Evolutionary conservation across 2,888 invertebrate species (phyloP).

Genomic region (Temnothorax rugatulus): DNA sequence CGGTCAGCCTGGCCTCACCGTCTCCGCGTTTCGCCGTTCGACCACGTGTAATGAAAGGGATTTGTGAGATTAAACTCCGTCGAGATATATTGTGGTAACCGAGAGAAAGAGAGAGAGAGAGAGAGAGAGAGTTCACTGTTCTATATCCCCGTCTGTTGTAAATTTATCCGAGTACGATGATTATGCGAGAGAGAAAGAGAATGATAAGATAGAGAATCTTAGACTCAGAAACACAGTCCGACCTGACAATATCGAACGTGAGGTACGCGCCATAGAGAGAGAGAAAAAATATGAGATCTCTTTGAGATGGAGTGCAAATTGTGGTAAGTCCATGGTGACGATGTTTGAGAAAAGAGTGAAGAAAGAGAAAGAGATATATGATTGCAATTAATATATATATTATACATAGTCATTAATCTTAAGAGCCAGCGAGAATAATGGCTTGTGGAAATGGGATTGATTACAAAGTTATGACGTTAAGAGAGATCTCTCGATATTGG

Average conservation of each 20-base stretch:
- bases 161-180: constrained; percentile 65
- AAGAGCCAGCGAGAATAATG: constrained; percentile 76
- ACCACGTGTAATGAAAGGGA: constrained; percentile 35
- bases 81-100: constrained; percentile 54
- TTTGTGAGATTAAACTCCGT: constrained; percentile 68
- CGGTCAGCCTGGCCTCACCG: constrained; percentile 57
- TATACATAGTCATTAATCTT: constrained; percentile 84
- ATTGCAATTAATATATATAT: constrained; percentile 44
- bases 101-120: constrained; percentile 13
- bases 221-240: constrained; percentile 73
- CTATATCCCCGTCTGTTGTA: constrained; percentile 72
- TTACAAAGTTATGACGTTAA: constrained; percentile 52
- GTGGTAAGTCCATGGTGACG: constrained; percentile 32
- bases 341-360: constrained; percentile 31
- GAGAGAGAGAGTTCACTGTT: constrained; percentile 54
- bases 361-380: constrained; percentile 17
- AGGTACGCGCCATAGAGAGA: constrained; percentile 73
- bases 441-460: constrained; percentile 65
- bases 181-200: constrained; percentile 32
- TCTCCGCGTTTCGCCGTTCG: constrained; percentile 51
- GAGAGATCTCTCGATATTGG: constrained; percentile 67
- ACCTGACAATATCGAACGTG: constrained; percentile 81
- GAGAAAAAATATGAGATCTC: constrained; percentile 35
- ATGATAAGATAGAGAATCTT: constrained; percentile 54
- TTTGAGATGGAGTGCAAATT: constrained; percentile 48